These are phyloP conservation scores for Ormia ochracea DNA, from an alignment of 2,888 invertebrate genomes.

Conservation along the genomic window DNA sequence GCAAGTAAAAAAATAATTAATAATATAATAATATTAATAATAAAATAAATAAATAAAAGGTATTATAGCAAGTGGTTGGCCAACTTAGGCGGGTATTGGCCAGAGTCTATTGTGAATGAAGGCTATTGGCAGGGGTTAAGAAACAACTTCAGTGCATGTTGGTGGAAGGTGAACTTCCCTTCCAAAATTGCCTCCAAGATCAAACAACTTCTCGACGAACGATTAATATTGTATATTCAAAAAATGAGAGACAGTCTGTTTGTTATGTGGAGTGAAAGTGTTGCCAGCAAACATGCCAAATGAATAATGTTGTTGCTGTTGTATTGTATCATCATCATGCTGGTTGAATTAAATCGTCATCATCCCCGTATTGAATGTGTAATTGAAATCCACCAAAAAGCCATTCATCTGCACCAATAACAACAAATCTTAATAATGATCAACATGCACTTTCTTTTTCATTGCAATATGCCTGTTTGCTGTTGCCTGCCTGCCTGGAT, in stretches of 20 bases:
- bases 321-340: neutral
- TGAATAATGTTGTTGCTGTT: constrained; percentile 7
- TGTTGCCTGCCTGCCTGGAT: neutral
- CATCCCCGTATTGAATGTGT: constrained; percentile 29
- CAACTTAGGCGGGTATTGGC: neutral
- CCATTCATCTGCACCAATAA: constrained; percentile 35
- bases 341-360: constrained; percentile 9
- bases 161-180: constrained; percentile 15
- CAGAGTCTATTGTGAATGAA: neutral
- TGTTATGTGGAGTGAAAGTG: constrained; percentile 37
- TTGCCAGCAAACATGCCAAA: constrained; percentile 9
- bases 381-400: constrained; percentile 25
- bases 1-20: too few species aligned
- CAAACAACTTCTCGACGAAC: constrained; percentile 3
- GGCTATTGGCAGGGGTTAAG: neutral
- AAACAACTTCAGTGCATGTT: constrained; percentile 11
- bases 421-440: constrained; percentile 16
- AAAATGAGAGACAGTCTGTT: neutral
- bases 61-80: too few species aligned
- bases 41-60: too few species aligned
- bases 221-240: neutral
- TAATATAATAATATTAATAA: too few species aligned
- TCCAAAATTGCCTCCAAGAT: neutral
- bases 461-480: constrained; percentile 17
- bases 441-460: constrained; percentile 59